Percentiles rank a stretch among this genome's conserved stretches.
Conservation (phyloP, 2,113 vertebrate species). For the Dolichallabes microphthalmus region DNA sequence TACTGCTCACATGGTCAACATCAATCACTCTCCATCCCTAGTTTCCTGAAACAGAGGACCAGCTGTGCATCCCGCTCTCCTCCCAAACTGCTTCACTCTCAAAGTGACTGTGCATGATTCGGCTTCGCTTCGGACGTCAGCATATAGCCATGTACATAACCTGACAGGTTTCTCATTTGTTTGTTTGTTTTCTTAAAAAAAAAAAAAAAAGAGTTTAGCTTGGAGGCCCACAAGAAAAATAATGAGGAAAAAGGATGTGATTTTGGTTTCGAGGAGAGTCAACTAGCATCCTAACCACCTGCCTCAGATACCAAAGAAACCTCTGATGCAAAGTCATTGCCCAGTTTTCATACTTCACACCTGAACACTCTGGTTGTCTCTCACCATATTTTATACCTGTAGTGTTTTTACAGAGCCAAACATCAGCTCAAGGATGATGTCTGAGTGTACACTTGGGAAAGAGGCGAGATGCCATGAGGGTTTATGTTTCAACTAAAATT, state of each 20-base stretch:
- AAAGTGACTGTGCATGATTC: slow-evolving; percentile 72
- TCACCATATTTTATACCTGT: slow-evolving; percentile 50
- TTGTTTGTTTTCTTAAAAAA: slow-evolving; percentile 43
- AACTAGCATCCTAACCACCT: slow-evolving; percentile 76
- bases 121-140: slow-evolving; percentile 78
- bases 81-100: slow-evolving; percentile 52
- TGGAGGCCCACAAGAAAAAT: slow-evolving; percentile 69
- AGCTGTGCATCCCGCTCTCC: not conserved
- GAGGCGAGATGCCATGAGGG: not conserved
- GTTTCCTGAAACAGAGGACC: slow-evolving; percentile 81
- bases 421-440: not conserved
- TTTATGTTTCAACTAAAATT: not conserved
- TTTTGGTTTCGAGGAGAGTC: slow-evolving; percentile 54
- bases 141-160: slow-evolving; percentile 73
- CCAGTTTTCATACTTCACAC: slow-evolving; percentile 43
- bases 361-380: slow-evolving; percentile 58
- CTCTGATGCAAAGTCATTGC: slow-evolving; percentile 77
- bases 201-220: slow-evolving; percentile 56
- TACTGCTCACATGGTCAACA: slow-evolving; percentile 89
- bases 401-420: no score
- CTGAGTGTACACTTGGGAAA: not conserved
- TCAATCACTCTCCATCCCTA: slow-evolving; percentile 93
- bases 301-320: slow-evolving; percentile 94
- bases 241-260: slow-evolving; percentile 68
- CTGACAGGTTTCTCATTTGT: slow-evolving; percentile 60